These are phyloP conservation scores for Uria aalge DNA, from an alignment of 2,113 vertebrate species.

Conservation along the genomic window DNA sequence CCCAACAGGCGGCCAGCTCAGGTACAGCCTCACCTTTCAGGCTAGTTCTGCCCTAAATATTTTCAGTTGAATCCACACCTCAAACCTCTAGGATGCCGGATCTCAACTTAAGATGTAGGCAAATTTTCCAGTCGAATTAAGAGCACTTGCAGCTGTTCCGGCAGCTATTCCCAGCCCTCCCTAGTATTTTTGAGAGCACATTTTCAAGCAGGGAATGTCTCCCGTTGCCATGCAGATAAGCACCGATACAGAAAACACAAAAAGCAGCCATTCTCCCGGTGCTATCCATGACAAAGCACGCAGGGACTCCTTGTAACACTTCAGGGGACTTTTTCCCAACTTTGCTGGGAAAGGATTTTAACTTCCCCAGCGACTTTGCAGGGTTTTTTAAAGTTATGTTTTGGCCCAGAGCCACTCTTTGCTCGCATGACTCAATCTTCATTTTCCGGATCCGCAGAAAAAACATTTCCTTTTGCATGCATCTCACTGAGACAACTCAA, in stretches of 20 bases:
- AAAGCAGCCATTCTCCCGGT: not conserved
- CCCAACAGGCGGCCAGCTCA: not conserved
- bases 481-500: not conserved
- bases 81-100: rapidly evolving
- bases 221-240: slow-evolving; percentile 14
- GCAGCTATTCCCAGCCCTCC: not conserved
- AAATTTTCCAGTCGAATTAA: not conserved
- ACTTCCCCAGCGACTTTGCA: not conserved
- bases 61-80: not conserved
- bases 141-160: slow-evolving; percentile 11
- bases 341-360: not conserved
- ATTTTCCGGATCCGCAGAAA: not conserved
- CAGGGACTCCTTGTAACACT: not conserved
- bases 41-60: not conserved
- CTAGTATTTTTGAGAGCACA: not conserved
- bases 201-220: not conserved
- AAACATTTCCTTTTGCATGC: not conserved
- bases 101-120: not conserved
- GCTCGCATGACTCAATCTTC: not conserved
- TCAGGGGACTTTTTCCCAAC: not conserved
- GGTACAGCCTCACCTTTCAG: not conserved
- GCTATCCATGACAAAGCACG: not conserved
- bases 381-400: not conserved
- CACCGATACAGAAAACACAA: not conserved
- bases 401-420: not conserved